Percentiles rank a stretch among this genome's conserved stretches.
phyloP scores from a whole-genome alignment of 2,797 vertebrate genomes.

The Chaunax sp. region DNA sequence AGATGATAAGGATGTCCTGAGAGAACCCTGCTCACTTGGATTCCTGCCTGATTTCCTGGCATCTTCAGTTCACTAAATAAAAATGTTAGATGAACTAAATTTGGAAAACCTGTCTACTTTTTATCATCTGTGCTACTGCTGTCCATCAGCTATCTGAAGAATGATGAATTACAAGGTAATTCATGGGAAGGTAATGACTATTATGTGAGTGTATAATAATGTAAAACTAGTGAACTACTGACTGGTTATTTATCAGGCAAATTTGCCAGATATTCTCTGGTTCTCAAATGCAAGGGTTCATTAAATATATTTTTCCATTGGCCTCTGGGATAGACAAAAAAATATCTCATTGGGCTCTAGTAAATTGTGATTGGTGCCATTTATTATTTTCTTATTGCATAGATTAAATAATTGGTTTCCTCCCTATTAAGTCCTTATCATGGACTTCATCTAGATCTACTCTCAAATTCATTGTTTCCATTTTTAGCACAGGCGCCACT shows the following conservation, averaged over 20 bases:
- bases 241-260: neutral
- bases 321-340: too few species aligned
- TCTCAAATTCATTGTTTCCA: too few species aligned
- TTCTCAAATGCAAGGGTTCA: neutral
- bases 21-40: constrained; percentile 51
- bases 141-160: constrained; percentile 7
- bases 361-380: neutral
- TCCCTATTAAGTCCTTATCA: too few species aligned
- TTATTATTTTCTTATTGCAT: too few species aligned
- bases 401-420: too few species aligned
- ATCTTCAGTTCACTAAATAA: constrained; percentile 57
- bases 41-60: constrained; percentile 40
- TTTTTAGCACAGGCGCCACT: too few species aligned
- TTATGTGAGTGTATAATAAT: neutral
- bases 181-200: neutral
- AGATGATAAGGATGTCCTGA: constrained; percentile 71
- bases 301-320: neutral
- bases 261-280: neutral
- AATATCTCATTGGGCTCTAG: too few species aligned
- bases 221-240: neutral
- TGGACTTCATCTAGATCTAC: too few species aligned
- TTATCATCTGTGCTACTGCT: neutral
- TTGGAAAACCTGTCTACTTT: constrained; percentile 11
- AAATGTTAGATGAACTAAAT: constrained; percentile 41
- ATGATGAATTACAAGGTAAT: neutral